phyloP scores from a whole-genome alignment of 2,888 invertebrate species.

The Crepidodera aurea region DNA sequence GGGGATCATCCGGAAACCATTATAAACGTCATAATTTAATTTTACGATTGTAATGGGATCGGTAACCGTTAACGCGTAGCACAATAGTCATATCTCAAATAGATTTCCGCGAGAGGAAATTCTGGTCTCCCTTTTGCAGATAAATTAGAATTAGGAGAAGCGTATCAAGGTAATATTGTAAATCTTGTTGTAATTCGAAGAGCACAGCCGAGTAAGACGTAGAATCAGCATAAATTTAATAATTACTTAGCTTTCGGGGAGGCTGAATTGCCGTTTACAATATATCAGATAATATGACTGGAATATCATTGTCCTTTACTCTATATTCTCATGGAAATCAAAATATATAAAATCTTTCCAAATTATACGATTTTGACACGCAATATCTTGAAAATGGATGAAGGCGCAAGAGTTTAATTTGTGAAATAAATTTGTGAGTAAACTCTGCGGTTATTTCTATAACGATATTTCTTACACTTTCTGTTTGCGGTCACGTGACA shows the following conservation, averaged over 20 bases:
- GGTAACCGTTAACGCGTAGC: conserved; percentile 46
- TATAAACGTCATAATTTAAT: conserved; percentile 58
- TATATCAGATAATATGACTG: too few relatives aligned
- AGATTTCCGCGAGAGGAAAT: conserved; percentile 41
- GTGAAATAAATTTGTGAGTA: too few relatives aligned
- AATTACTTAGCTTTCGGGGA: conserved; percentile 60
- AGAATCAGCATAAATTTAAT: conserved; percentile 66
- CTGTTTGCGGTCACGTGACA: too few relatives aligned
- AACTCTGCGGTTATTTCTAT: too few relatives aligned
- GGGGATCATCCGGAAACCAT: conserved; percentile 35
- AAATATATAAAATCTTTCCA: too few relatives aligned
- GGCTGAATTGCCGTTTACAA: conserved; percentile 49
- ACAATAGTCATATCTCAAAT: conserved; percentile 60
- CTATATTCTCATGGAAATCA: too few relatives aligned
- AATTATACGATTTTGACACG: too few relatives aligned
- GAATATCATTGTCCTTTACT: too few relatives aligned
- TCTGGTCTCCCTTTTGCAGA: conserved; percentile 51
- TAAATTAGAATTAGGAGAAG: conserved; percentile 63
- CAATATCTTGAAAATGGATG: too few relatives aligned
- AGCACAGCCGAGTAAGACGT: conserved; percentile 62
- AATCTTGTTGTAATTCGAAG: conserved; percentile 64
- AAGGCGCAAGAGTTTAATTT: too few relatives aligned
- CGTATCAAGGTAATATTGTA: conserved; percentile 64
- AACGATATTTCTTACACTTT: too few relatives aligned
- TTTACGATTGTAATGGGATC: conserved; percentile 58